phyloP scores from a whole-genome alignment of 2,113 vertebrate genomes.

The Thryonomys swinderianus region DNA sequence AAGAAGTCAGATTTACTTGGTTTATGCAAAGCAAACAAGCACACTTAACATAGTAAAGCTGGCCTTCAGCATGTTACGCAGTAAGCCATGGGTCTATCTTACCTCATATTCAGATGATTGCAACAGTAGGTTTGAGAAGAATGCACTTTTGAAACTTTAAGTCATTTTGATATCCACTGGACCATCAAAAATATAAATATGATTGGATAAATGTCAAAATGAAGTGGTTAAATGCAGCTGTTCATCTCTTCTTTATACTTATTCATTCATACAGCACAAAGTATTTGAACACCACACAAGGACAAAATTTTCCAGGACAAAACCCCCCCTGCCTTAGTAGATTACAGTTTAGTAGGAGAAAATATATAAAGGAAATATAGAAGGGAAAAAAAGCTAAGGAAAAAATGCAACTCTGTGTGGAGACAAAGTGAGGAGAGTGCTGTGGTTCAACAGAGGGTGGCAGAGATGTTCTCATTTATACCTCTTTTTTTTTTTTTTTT shows the following conservation, averaged over 20 bases:
- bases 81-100: background rate
- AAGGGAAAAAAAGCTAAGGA: background rate
- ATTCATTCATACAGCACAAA: background rate
- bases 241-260: background rate
- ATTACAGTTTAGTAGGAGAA: background rate
- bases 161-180: conserved; percentile 59
- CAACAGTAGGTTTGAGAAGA: conserved; percentile 42
- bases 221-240: background rate
- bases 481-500: no score
- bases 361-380: background rate
- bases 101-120: background rate
- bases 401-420: background rate
- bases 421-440: background rate
- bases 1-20: background rate
- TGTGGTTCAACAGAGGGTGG: background rate
- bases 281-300: background rate
- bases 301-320: background rate
- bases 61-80: background rate
- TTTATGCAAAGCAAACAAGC: background rate
- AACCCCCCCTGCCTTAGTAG: background rate
- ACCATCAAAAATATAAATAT: background rate
- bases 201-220: background rate
- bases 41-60: background rate
- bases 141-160: conserved; percentile 65
- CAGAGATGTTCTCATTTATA: background rate